A percentile compares a stretch with the other conserved stretches of the same genome.
phyloP scores from a whole-genome alignment of 2,797 vertebrate species.

The Gymnocypris eckloni region DNA sequence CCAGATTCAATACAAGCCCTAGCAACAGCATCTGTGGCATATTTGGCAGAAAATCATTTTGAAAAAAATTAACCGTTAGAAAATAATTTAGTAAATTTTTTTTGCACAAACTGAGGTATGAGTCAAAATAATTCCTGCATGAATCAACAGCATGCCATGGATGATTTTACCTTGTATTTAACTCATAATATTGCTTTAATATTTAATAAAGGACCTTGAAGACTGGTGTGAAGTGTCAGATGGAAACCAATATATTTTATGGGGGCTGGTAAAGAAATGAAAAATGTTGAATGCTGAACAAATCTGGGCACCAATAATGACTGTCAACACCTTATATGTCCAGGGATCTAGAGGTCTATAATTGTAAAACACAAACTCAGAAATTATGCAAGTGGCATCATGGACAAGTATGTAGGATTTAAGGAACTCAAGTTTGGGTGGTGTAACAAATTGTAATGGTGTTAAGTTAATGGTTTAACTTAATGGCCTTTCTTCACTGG shows the following conservation, averaged over 20 bases:
- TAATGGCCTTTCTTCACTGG: conserved; percentile 10
- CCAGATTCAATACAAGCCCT: conserved; percentile 8
- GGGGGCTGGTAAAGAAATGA: neutral
- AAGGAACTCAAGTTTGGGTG: conserved; percentile 27
- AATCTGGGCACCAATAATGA: neutral
- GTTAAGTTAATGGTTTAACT: neutral
- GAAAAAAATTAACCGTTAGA: neutral
- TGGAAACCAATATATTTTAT: neutral
- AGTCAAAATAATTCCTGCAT: neutral
- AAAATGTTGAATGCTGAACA: conserved; percentile 13
- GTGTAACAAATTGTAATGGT: conserved; percentile 3
- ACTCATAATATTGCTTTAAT: conserved; percentile 2
- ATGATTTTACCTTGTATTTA: conserved; percentile 2
- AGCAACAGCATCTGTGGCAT: conserved; percentile 9
- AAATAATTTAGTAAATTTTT: neutral
- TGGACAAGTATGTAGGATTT: conserved; percentile 18
- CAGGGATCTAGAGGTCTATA: conserved; percentile 36
- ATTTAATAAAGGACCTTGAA: neutral
- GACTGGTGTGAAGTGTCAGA: neutral
- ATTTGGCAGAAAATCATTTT: neutral
- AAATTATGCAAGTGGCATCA: conserved; percentile 26
- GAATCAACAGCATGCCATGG: neutral
- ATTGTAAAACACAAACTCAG: conserved; percentile 18
- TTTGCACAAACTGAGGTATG: neutral
- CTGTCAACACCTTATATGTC: neutral